These are phyloP conservation scores for Eupithecia exiguata DNA, from an alignment of 2,888 invertebrate species.

Conservation along the genomic window DNA sequence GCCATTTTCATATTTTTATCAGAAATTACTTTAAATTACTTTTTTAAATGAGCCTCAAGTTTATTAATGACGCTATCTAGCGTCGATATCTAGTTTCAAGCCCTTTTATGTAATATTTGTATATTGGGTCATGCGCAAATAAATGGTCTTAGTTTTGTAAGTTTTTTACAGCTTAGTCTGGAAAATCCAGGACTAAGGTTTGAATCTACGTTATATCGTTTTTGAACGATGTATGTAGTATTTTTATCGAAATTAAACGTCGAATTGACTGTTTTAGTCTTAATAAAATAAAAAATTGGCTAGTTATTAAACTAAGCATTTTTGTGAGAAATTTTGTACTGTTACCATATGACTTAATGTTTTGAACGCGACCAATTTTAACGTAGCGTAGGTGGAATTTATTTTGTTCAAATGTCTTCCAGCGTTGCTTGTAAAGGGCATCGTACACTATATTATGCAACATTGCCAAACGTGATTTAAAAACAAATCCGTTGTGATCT, in stretches of 20 bases:
- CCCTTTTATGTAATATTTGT: background rate
- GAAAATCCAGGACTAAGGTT: background rate
- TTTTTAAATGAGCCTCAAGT: background rate
- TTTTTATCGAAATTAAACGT: constrained; percentile 24
- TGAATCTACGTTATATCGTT: constrained; percentile 8
- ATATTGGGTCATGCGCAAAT: background rate
- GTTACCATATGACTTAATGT: constrained; percentile 35
- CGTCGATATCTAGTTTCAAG: background rate
- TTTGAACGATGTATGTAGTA: constrained; percentile 9
- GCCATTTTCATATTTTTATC: background rate
- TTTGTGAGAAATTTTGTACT: constrained; percentile 15
- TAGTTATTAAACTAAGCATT: constrained; percentile 19
- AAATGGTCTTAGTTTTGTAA: background rate
- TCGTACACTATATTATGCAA: background rate
- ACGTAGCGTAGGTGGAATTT: constrained; percentile 36
- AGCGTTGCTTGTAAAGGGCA: constrained; percentile 35
- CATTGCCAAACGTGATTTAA: background rate
- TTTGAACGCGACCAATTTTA: constrained; percentile 57
- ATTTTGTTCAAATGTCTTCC: constrained; percentile 55
- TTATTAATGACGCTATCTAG: background rate
- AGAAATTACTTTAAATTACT: background rate
- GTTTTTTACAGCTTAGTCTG: background rate
- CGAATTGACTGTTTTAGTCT: constrained; percentile 13
- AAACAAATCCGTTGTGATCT: background rate
- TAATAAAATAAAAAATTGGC: constrained; percentile 16